phyloP scores from a whole-genome alignment of 2,797 vertebrate species.

The Pipistrellus pygmaeus region DNA sequence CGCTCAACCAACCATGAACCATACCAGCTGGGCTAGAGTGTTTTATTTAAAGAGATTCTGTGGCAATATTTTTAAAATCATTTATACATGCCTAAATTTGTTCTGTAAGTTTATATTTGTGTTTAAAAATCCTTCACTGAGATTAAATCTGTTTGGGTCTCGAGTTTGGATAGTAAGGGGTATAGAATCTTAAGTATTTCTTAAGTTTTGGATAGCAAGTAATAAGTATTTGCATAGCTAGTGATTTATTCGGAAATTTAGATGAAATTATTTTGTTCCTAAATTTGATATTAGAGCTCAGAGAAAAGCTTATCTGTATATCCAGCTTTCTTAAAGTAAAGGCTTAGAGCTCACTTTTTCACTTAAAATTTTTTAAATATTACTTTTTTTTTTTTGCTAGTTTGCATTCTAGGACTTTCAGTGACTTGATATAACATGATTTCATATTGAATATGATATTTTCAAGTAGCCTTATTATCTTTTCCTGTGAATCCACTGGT shows the following conservation, averaged over 20 bases:
- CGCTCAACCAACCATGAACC: not conserved
- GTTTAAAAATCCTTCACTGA: conserved; percentile 17
- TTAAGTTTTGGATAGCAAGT: conserved; percentile 30
- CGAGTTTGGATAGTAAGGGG: not conserved
- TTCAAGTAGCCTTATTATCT: not conserved
- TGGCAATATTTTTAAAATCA: not conserved
- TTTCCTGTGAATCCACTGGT: not conserved
- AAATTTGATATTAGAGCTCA: conserved; percentile 3
- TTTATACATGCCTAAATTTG: not conserved
- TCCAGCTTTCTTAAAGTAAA: not conserved
- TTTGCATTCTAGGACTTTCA: conserved; percentile 8
- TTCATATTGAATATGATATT: conserved; percentile 10
- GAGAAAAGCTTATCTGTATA: not conserved
- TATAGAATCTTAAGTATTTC: conserved; percentile 1
- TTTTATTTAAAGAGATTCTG: not conserved
- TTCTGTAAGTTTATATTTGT: conserved; percentile 31
- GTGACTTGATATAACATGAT: not conserved
- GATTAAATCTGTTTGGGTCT: not conserved
- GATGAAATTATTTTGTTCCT: not conserved
- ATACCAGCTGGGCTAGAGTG: not conserved
- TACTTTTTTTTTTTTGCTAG: not conserved
- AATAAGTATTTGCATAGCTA: conserved; percentile 5
- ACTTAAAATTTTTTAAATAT: not conserved
- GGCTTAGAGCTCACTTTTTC: not conserved
- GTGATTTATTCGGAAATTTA: conserved; percentile 38